Base-by-base conservation (phyloP, 2,888 invertebrate genomes). In the Brassicogethes aeneus region DNA sequence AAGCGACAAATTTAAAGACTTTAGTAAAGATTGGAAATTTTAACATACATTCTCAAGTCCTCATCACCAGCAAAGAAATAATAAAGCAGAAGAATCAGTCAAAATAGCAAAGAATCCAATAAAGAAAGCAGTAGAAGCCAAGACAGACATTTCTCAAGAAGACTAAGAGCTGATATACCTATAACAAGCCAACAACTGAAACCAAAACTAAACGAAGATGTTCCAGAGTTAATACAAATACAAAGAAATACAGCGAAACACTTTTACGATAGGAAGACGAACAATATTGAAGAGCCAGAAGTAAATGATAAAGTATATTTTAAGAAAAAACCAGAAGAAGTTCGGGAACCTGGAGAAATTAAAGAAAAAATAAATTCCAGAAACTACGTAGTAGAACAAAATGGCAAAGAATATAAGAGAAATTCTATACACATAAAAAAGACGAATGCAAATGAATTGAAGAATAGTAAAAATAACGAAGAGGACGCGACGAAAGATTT, bases 11-110 rank as follows among this genome's bases (percentile, higher is more conserved):
- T 51, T 23, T 15, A 44, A 5, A 23, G 23, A n/a, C n/a, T 23
- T 23, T 23, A 7, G 7, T 23, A 7, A 23, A 34, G 35, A 17
- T 50, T 56, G 48, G 45, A 45, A 50, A 36, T 50, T 57, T 40
- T 37, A 45, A 7, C 48, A 54, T 33, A 8, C 38, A 10, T 47
- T 51, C 10, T 23, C 23, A 23, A 10, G 7, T 23, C 53, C 54
- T 14, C 40, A 48, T 15, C 44, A 52, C 36, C 47, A 38, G 5
- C 33, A 39, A 34, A 42, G 46, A 16, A 55, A 52, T 41, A 53
- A 51, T 2, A 56, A 54, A 45, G 50, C 50, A 1, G 51, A 54
- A 42, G 41, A 47, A 33, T 44, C 51, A 14, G 55, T 56, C 2
- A 53, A 54, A 39, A 50, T 45, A 12, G 50, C 48, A 14, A 55